These are phyloP conservation scores for Bombus polaris DNA, from an alignment of 1,140 invertebrate genomes.

Conservation along the genomic window DNA sequence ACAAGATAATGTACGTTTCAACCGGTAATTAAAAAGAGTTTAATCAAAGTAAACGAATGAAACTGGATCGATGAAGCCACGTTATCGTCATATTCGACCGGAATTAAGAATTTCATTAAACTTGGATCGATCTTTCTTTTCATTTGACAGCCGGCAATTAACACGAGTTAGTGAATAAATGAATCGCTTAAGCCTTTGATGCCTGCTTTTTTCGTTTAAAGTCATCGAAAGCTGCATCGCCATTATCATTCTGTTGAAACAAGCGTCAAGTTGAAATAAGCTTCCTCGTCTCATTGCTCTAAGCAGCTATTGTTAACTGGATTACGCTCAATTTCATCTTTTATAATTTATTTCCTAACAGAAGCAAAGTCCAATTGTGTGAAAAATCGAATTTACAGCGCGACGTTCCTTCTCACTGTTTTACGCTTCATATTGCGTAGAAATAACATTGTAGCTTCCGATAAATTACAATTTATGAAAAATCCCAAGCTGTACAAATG, in stretches of 20 bases:
- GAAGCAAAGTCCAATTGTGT: background rate
- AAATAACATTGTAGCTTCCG: too few species aligned
- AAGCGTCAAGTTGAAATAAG: background rate
- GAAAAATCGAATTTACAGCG: background rate
- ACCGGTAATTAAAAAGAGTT: background rate
- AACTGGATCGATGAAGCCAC: background rate
- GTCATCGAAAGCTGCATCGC: background rate
- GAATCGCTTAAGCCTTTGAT: background rate
- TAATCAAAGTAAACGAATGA: background rate
- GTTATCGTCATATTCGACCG: background rate
- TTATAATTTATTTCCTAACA: background rate
- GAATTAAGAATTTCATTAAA: constrained; percentile 7
- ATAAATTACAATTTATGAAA: background rate
- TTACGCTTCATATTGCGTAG: too few species aligned
- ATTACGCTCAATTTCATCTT: background rate
- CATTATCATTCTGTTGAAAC: background rate
- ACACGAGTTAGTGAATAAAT: too few species aligned
- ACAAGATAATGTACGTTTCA: background rate
- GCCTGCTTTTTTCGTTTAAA: background rate
- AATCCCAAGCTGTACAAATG: background rate
- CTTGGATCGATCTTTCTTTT: background rate
- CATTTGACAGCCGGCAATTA: background rate
- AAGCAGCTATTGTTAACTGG: background rate
- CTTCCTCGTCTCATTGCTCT: background rate
- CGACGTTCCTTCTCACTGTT: accelerated